Conservation (phyloP, 2,888 invertebrate genomes). For the Liodrosophila aerea region DNA sequence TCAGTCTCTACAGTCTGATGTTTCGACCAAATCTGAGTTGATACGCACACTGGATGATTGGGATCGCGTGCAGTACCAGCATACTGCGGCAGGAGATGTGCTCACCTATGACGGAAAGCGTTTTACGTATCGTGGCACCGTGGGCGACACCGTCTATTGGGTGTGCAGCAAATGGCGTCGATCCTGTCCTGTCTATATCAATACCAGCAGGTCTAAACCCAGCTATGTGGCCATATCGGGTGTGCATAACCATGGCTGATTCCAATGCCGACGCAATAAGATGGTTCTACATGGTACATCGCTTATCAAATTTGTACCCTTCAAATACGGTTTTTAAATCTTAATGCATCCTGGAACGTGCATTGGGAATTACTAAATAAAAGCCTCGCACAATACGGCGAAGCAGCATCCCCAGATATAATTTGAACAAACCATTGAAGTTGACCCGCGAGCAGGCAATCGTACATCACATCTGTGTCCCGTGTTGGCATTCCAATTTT, state of each 20-base stretch:
- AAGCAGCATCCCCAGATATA: too few species aligned
- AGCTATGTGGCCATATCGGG: slow-evolving; percentile 73
- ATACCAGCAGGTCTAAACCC: slow-evolving; percentile 70
- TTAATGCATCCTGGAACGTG: too few species aligned
- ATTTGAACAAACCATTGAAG: slow-evolving; percentile 10
- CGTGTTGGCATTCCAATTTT: slow-evolving; percentile 38
- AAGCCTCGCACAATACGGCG: too few species aligned
- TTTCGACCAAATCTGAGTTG: background rate
- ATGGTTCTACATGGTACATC: too few species aligned
- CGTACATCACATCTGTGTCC: slow-evolving; percentile 52
- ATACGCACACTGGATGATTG: slow-evolving; percentile 60
- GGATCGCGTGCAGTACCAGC: slow-evolving; percentile 59
- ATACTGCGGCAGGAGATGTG: slow-evolving; percentile 36
- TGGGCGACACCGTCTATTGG: slow-evolving; percentile 75
- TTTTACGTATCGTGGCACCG: slow-evolving; percentile 69
- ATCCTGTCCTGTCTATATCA: slow-evolving; percentile 73
- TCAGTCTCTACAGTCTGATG: slow-evolving; percentile 28
- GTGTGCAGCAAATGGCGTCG: slow-evolving; percentile 71
- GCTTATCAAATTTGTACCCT: too few species aligned
- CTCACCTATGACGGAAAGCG: slow-evolving; percentile 70
- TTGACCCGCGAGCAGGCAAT: slow-evolving; percentile 34
- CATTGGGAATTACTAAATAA: too few species aligned
- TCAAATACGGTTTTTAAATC: too few species aligned
- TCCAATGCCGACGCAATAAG: too few species aligned
- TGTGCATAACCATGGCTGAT: slow-evolving; percentile 75